Percentiles rank a stretch among this genome's conserved stretches.
Evolutionary conservation across 1,140 invertebrate genomes (phyloP).

Genomic region (Coelopa frigida): DNA sequence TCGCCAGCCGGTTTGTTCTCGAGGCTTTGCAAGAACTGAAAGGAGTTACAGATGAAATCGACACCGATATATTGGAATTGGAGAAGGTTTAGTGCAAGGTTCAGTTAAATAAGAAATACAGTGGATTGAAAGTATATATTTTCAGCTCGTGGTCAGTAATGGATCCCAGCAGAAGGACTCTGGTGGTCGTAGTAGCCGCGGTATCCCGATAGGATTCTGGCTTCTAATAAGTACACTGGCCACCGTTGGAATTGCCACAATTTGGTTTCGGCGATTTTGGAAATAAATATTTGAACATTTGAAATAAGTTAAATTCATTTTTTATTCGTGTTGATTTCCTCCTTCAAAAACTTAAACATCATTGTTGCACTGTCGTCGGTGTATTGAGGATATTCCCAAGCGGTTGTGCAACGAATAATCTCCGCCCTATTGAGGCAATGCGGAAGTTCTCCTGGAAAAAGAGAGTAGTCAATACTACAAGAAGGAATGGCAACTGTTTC

Average conservation of each 20-base stretch:
- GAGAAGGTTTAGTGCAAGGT: too few species aligned
- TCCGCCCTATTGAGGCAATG: slow-evolving; percentile 23
- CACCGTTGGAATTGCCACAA: too few species aligned
- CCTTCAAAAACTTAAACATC: slow-evolving; percentile 24
- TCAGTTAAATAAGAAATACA: too few species aligned
- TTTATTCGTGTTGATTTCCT: slow-evolving; percentile 18
- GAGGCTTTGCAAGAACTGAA: slow-evolving; percentile 31
- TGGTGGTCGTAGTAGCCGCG: too few species aligned
- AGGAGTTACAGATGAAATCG: slow-evolving; percentile 26
- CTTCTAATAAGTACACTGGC: too few species aligned
- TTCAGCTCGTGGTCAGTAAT: too few species aligned
- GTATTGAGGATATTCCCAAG: slow-evolving; percentile 36
- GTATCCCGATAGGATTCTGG: too few species aligned
- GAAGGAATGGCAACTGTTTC: background rate
- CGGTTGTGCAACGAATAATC: slow-evolving; percentile 24
- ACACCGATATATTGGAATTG: slow-evolving; percentile 24
- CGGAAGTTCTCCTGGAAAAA: slow-evolving; percentile 25
- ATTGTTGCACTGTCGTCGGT: slow-evolving; percentile 25
- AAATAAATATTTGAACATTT: background rate
- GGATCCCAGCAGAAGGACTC: too few species aligned
- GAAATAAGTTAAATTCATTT: background rate
- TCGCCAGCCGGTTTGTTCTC: slow-evolving; percentile 37
- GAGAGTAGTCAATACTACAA: background rate
- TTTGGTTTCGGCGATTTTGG: too few species aligned
- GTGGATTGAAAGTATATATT: too few species aligned